Base-by-base conservation (phyloP, 2,888 invertebrate species). In the Cephalotes varians region DNA sequence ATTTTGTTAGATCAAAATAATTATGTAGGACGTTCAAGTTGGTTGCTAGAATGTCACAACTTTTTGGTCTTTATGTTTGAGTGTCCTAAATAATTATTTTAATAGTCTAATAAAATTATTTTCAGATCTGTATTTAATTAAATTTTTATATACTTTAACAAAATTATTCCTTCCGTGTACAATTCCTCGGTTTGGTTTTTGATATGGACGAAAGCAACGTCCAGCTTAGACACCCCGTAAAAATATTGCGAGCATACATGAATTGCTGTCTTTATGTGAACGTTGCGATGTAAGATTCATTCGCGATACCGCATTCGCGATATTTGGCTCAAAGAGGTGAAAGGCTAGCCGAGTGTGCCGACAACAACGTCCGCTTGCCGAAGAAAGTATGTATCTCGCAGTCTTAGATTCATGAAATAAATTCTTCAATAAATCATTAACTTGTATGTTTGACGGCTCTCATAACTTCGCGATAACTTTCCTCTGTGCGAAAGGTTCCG, bases 381-480 rank as follows among this genome's bases (percentile, higher is more conserved):
- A 67, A 60, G 67, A 77, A 77, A 77, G 44, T 44, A 77, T 56
- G 67, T 77, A 77, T 67, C 65, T 77, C 56, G 77, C 77, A 67
- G 67, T 77, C 65, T 77, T 77, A 77, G 77, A 77, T 77, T 77
- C 77, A 77, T 77, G 77, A 77, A 77, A 67, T 77, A 77, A 77
- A 77, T 77, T 67, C 67, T 44, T 67, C 77, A 44, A 77, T 77
- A 77, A 67, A 77, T 77, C 65, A 77, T 77, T 77, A 77, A 77
- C 77, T 77, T 67, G 44, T 77, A 77, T 56, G 65, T 77, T 77
- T 65, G 77, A 77, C 67, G 65, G 67, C 54, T 77, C 77, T 77
- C 56, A 67, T 77, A 77, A 77, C 67, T 77, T 77, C 4, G 44
- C 77, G 56, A 77, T 67, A 77, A 77, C 77, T 77, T 77, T 77